A percentile compares a stretch with the other conserved stretches of the same genome.
phyloP scores from a whole-genome alignment of 2,113 vertebrate species.

The Caretta caretta region DNA sequence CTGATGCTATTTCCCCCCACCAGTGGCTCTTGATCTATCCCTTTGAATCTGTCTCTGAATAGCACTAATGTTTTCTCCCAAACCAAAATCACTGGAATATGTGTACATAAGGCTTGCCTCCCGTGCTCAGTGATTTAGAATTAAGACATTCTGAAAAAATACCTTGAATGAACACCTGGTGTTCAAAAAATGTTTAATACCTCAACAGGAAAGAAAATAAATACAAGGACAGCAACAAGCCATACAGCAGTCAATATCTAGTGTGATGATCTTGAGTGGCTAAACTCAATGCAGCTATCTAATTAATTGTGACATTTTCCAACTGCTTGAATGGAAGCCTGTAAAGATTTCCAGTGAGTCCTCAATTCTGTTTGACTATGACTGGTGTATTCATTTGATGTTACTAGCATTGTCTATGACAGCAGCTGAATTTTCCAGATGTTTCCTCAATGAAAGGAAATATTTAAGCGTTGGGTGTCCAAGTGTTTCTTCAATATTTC shows the following conservation, averaged over 20 bases:
- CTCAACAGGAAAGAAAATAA: background rate
- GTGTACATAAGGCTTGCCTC: background rate
- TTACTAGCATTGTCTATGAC: background rate
- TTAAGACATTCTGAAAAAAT: background rate
- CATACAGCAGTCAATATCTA: background rate
- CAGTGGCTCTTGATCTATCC: background rate
- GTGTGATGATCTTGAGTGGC: background rate
- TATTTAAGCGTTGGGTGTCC: background rate
- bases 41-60: background rate
- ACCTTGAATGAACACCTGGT: background rate
- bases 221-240: background rate
- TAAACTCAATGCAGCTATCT: background rate
- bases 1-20: background rate
- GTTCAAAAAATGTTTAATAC: background rate
- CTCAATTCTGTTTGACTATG: background rate
- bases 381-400: background rate
- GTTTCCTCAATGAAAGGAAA: background rate
- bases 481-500: background rate
- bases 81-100: background rate
- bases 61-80: background rate
- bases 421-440: background rate
- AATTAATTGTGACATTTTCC: background rate
- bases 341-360: background rate
- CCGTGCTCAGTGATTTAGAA: background rate
- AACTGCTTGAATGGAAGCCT: background rate